Evolutionary conservation across 1,140 invertebrate genomes (phyloP), one percentile per base, ranked within the genome.

Genomic region (Drosophila watanabei): DNA sequence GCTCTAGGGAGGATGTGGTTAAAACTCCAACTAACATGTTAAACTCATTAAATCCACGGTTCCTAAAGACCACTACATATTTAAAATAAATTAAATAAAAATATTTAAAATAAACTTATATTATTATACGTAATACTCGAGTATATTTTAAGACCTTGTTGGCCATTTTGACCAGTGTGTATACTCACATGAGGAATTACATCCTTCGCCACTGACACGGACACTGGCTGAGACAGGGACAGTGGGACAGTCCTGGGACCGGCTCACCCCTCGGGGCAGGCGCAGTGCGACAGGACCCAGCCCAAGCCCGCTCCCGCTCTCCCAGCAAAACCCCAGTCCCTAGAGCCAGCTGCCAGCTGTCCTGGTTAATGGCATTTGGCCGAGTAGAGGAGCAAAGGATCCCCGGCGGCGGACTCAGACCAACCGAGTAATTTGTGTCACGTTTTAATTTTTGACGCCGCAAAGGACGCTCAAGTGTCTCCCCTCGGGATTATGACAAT

Each of bases 401-500:
- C 16, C 54, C 54, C 41, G 64, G 16, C 46, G 49, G 45, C 46
- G 43, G 35, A 59, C 72, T 48, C 63, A 65, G 59, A 57, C 65
- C 65, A 73, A 76, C 63, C 85, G 56, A 71, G 85, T 79, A 88
- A 88, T 88, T 88, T 88, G 85, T 88, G 85, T 88, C 85, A 89
- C 85, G 70, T 89, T 88, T 88, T 89, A 85, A 88, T 88, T 89
- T 88, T 84, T 85, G 72, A 81, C 78, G 81, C 83, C 75, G 64
- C 81, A 88, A 89, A 89, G 80, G 77, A 70, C 79, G 63, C 52
- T 75, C 61, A 46, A 57, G 39, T 79, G 65, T 66, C 82, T 60
- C 59, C 63, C 78, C 59, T 64, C 65, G 82, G 84, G 85, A 84
- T 80, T 88, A 89, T 79, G 65, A 89, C 85, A 88, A 83, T 88